phyloP scores from a whole-genome alignment of 2,797 vertebrate genomes.

The Liparis tanakae region DNA sequence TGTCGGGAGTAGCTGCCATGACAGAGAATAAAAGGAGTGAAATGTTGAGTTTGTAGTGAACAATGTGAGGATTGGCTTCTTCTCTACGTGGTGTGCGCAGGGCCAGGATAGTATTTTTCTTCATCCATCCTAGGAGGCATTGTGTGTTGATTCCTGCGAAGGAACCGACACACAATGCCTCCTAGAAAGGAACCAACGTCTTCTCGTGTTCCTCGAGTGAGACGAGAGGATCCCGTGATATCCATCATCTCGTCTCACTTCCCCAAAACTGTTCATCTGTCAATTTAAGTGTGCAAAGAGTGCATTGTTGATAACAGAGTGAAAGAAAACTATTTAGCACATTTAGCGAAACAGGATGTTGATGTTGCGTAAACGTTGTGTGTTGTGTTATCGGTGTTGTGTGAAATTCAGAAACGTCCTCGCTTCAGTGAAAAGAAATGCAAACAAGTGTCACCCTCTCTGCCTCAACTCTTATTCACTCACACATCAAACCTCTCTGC shows the following conservation, averaged over 20 bases:
- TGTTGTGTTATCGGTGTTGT: slow-evolving; percentile 34
- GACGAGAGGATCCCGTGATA: background rate
- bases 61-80: slow-evolving; percentile 56
- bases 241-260: background rate
- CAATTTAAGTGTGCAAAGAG: background rate
- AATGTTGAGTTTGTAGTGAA: slow-evolving; percentile 72
- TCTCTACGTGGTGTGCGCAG: slow-evolving; percentile 39
- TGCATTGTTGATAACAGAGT: background rate
- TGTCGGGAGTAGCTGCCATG: slow-evolving; percentile 73
- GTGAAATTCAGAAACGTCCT: slow-evolving; percentile 63
- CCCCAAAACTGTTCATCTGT: background rate
- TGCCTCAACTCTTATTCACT: slow-evolving; percentile 40
- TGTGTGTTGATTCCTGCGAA: slow-evolving; percentile 26
- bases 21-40: slow-evolving; percentile 75
- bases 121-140: slow-evolving; percentile 22
- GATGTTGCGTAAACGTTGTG: slow-evolving; percentile 3
- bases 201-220: background rate
- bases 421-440: slow-evolving; percentile 41
- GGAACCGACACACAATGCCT: no score
- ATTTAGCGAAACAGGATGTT: slow-evolving; percentile 20
- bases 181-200: background rate
- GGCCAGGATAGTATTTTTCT: slow-evolving; percentile 35
- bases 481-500: slow-evolving; percentile 38
- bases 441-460: slow-evolving; percentile 53
- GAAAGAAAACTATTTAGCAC: slow-evolving; percentile 5